Conservation (phyloP, 1,140 invertebrate genomes). For the Meloidogyne chitwoodi region DNA sequence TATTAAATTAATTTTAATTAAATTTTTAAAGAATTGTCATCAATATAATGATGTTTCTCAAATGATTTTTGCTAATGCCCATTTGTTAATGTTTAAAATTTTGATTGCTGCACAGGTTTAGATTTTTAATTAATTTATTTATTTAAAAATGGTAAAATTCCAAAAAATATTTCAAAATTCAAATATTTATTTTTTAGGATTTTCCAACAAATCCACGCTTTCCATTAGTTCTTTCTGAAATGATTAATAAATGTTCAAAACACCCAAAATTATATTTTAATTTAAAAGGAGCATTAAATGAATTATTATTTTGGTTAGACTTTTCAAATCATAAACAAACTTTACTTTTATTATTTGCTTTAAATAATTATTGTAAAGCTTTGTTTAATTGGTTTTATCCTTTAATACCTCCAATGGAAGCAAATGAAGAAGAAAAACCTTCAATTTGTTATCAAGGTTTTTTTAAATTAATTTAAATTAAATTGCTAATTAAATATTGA, state of each 20-base stretch:
- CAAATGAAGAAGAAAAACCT: not conserved
- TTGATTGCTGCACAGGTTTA: constrained; percentile 23
- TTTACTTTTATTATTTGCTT: constrained; percentile 22
- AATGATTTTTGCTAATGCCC: constrained; percentile 19
- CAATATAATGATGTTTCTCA: constrained; percentile 7
- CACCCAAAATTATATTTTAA: constrained; percentile 18
- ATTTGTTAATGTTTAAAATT: constrained; percentile 33
- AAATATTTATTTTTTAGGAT: not conserved
- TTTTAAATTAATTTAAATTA: not conserved
- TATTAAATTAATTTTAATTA: not conserved
- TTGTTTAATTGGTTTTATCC: constrained; percentile 33
- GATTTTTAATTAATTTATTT: not conserved
- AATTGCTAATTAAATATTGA: no score
- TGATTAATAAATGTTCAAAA: constrained; percentile 24
- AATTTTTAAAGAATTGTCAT: no score
- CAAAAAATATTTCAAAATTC: no score
- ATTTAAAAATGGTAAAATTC: not conserved
- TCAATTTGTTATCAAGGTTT: not conserved
- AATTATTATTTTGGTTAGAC: constrained; percentile 35
- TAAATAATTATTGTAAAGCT: constrained; percentile 28
- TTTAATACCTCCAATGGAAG: constrained; percentile 11
- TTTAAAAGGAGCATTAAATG: constrained; percentile 24
- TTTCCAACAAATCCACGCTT: constrained; percentile 17
- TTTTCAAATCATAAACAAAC: constrained; percentile 33
- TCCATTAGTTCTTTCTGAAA: constrained; percentile 28